A percentile compares a stretch with the other conserved stretches of the same genome.
Evolutionary conservation across 2,888 invertebrate genomes (phyloP).

Genomic region (Trissolcus brochymenae): DNA sequence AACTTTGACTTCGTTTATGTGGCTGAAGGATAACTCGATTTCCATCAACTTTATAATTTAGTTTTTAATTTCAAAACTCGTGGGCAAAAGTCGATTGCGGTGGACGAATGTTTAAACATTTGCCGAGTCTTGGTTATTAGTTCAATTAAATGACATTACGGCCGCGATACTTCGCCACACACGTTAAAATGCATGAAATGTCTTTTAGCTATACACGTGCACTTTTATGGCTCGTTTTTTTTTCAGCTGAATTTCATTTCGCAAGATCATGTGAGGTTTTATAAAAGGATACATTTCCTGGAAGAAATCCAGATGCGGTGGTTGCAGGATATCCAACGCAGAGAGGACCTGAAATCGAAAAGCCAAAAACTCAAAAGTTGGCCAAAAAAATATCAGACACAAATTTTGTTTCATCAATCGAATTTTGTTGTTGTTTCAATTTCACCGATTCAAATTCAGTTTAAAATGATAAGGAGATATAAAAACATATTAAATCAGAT

Average conservation of each 20-base stretch:
- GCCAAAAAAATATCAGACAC: no score
- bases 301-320: conserved; percentile 99
- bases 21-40: neutral
- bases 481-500: no score
- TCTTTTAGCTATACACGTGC: conserved; percentile 4
- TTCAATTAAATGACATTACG: conserved; percentile 9
- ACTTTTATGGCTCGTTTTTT: conserved; percentile 11
- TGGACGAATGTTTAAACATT: conserved; percentile 2
- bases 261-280: conserved; percentile 18
- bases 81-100: neutral
- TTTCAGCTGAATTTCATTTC: conserved; percentile 31
- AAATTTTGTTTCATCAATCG: no score
- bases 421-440: no score
- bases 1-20: neutral
- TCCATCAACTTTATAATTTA: neutral
- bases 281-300: conserved; percentile 99
- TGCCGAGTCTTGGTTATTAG: neutral
- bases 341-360: conserved; percentile 90
- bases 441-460: no score
- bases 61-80: conserved; percentile 10
- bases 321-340: conserved; percentile 98
- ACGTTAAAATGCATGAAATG: conserved; percentile 15
- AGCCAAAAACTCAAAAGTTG: conserved; percentile 44
- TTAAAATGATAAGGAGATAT: no score
- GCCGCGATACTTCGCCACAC: neutral